Conservation (phyloP, 2,113 vertebrate genomes). For the Myotis davidii region DNA sequence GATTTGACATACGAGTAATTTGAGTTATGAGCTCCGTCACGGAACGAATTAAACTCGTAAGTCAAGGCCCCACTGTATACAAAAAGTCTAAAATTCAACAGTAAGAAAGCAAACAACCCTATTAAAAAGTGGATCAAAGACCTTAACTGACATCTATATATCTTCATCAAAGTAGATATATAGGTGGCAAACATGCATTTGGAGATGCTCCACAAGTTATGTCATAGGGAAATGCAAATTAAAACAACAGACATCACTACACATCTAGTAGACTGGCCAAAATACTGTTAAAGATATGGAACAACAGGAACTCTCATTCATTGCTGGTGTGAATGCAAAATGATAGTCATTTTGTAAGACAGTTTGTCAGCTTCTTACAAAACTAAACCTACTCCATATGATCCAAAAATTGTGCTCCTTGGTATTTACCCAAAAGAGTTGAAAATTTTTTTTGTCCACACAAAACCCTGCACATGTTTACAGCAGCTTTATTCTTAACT, state of each 20-base stretch:
- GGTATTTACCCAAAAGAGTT: background rate
- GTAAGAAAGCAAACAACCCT: background rate
- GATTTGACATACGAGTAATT: no score
- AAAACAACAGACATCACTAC: background rate
- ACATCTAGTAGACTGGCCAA: background rate
- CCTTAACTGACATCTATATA: background rate
- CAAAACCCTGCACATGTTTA: background rate
- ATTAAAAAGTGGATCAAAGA: background rate
- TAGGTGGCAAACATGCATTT: background rate
- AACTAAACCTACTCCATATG: background rate
- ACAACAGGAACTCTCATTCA: background rate
- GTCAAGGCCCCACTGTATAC: no score
- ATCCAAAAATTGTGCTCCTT: background rate
- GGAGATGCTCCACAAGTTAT: background rate
- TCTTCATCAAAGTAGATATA: background rate
- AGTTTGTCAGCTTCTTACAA: background rate
- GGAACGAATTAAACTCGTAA: no score
- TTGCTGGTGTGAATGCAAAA: background rate
- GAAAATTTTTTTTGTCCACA: background rate
- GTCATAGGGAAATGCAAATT: background rate
- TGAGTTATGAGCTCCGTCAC: no score
- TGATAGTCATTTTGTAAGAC: background rate
- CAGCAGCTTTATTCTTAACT: background rate
- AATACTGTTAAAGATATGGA: background rate
- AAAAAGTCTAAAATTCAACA: background rate